Conservation (phyloP, 2,888 invertebrate species). For the Rhamnusium bicolor region DNA sequence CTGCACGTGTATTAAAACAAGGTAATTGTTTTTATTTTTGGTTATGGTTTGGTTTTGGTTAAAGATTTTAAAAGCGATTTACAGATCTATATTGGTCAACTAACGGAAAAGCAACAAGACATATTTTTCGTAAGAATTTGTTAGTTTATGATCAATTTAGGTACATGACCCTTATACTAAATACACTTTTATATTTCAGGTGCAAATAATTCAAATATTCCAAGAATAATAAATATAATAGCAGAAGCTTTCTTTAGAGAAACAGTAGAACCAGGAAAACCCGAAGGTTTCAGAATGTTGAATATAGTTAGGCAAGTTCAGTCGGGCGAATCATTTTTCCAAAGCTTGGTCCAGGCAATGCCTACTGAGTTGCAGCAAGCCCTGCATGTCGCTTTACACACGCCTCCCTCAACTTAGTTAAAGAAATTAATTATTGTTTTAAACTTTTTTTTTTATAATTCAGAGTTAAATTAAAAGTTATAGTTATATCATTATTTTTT, state of each 20-base stretch:
- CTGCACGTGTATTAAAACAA: too few relatives aligned
- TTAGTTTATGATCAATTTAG: too few relatives aligned
- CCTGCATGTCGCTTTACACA: constrained; percentile 80
- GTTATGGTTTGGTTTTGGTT: too few relatives aligned
- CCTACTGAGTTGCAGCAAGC: constrained; percentile 88
- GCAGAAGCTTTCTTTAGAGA: constrained; percentile 92
- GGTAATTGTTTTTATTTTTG: too few relatives aligned
- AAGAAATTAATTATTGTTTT: constrained; percentile 46
- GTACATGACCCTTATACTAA: too few relatives aligned
- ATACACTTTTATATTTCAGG: constrained; percentile 71
- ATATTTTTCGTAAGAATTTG: too few relatives aligned
- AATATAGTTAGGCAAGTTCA: constrained; percentile 91
- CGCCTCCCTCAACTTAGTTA: constrained; percentile 57
- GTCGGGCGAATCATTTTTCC: constrained; percentile 73
- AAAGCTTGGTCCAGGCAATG: constrained; percentile 75
- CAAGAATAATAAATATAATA: constrained; percentile 88
- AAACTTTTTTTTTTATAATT: constrained; percentile 35
- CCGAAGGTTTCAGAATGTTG: constrained; percentile 85
- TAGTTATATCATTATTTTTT: constrained; percentile 50
- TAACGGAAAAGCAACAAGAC: too few relatives aligned
- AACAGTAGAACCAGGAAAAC: constrained; percentile 83
- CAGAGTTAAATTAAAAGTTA: constrained; percentile 48
- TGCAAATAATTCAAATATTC: constrained; percentile 90
- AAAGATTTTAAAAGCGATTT: too few relatives aligned
- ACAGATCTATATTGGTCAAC: too few relatives aligned